Evolutionary conservation across 2,113 vertebrate genomes (phyloP).

Genomic region (Cepphus grylle): DNA sequence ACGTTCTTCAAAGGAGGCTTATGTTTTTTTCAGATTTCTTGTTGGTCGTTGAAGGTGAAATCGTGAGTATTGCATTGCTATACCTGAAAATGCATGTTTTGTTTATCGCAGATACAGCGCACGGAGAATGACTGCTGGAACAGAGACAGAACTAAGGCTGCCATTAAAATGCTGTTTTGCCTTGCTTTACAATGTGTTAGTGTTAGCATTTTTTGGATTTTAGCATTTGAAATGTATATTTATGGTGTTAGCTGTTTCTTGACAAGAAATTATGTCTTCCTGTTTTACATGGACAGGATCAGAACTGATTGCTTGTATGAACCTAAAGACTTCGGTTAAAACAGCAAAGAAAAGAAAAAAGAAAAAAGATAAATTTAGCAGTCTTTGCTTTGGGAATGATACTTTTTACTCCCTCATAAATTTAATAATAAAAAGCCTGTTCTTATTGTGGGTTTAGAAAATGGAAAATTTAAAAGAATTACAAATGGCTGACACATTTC

Average conservation of each 20-base stretch:
- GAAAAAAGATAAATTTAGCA: not conserved
- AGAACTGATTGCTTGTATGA: not conserved
- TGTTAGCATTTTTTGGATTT: not conserved
- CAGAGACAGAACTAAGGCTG: not conserved
- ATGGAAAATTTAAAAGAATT: not conserved
- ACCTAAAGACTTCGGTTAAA: not conserved
- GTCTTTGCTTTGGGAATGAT: not conserved
- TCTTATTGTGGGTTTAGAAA: not conserved
- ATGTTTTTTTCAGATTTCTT: not conserved
- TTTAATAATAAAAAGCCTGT: not conserved
- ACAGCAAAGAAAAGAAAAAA: accelerated
- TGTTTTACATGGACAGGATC: not conserved
- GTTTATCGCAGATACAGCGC: not conserved
- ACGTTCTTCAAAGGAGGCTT: not conserved
- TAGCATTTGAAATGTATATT: not conserved
- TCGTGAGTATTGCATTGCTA: not conserved
- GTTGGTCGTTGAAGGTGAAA: not conserved
- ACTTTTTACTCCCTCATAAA: not conserved
- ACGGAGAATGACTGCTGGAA: not conserved
- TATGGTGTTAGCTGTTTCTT: not conserved
- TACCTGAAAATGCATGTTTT: not conserved
- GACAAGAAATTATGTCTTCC: not conserved
- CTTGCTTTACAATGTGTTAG: not conserved
- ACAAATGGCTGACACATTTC: not conserved
- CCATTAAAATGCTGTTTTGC: not conserved